Percentiles rank a stretch among this genome's conserved stretches.
phyloP scores from a whole-genome alignment of 2,113 vertebrate species.

The Micromys minutus region DNA sequence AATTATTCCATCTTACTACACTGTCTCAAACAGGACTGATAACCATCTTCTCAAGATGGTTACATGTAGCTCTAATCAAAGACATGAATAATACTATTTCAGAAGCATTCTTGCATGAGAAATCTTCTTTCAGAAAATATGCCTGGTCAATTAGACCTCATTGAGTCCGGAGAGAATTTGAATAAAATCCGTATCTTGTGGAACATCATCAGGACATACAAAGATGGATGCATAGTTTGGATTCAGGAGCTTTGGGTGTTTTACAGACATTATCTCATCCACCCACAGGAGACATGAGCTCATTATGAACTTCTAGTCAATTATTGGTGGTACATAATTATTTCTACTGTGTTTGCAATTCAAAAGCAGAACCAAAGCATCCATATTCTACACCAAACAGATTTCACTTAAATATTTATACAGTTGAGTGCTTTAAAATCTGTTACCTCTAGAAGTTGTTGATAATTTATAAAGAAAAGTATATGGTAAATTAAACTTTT shows the following conservation, averaged over 20 bases:
- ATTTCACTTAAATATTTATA: constrained; percentile 32
- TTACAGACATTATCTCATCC: constrained; percentile 74
- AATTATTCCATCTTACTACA: not conserved
- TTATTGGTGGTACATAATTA: constrained; percentile 63
- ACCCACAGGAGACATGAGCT: constrained; percentile 62
- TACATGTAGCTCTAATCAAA: not conserved
- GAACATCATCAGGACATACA: not conserved
- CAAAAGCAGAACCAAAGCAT: constrained; percentile 16
- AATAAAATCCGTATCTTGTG: not conserved
- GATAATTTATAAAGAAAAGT: constrained; percentile 23
- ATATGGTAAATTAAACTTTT: not conserved
- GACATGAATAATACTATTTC: not conserved
- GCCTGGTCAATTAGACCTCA: not conserved
- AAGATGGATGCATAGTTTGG: not conserved
- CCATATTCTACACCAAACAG: not conserved
- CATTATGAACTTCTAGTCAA: constrained; percentile 54
- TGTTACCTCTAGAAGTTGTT: not conserved
- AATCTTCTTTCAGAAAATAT: constrained; percentile 11
- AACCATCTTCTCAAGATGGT: not conserved
- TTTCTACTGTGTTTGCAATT: constrained; percentile 45
- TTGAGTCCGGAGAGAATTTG: not conserved
- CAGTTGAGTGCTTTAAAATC: constrained; percentile 35
- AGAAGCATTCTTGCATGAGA: not conserved
- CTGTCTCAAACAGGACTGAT: not conserved
- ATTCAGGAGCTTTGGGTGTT: constrained; percentile 25